Percentiles rank a stretch among this genome's conserved stretches.
Conservation (phyloP, 2,888 invertebrate genomes). For the Drosophila sordidula region DNA sequence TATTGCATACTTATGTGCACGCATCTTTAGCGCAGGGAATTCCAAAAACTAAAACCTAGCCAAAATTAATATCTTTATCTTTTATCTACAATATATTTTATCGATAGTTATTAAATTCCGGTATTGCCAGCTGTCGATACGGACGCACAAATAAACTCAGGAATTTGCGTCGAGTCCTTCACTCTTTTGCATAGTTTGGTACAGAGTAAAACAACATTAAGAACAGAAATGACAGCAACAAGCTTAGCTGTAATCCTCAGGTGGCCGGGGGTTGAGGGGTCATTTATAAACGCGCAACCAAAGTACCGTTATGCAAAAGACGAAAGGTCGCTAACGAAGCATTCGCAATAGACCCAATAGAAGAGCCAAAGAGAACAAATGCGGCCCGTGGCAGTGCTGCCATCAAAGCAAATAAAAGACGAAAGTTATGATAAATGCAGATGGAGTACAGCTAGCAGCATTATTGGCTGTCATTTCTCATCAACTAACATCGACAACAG, state of each 20-base stretch:
- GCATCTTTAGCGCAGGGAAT: background rate
- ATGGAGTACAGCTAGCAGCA: constrained; percentile 72
- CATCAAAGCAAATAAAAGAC: constrained; percentile 70
- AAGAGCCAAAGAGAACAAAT: constrained; percentile 27
- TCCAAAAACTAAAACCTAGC: too few relatives aligned
- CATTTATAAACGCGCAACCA: constrained; percentile 58
- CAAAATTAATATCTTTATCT: too few relatives aligned
- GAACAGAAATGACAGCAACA: constrained; percentile 22
- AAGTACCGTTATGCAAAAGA: constrained; percentile 47
- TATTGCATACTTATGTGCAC: constrained; percentile 33
- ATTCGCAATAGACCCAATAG: constrained; percentile 24
- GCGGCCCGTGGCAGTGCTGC: constrained; percentile 39
- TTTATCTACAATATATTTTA: too few relatives aligned
- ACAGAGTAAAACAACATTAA: constrained; percentile 25
- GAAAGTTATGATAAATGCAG: constrained; percentile 81
- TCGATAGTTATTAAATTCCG: too few relatives aligned
- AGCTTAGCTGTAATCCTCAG: constrained; percentile 38
- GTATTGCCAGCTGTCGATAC: too few relatives aligned
- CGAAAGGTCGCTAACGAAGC: constrained; percentile 52
- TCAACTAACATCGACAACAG: constrained; percentile 56
- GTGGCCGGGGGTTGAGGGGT: constrained; percentile 4
- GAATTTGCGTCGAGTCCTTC: too few relatives aligned
- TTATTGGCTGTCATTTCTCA: constrained; percentile 81
- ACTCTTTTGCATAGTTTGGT: too few relatives aligned
- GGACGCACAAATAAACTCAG: too few relatives aligned